Conservation (phyloP, 2,888 invertebrate genomes). For the Scaptomyza parva region DNA sequence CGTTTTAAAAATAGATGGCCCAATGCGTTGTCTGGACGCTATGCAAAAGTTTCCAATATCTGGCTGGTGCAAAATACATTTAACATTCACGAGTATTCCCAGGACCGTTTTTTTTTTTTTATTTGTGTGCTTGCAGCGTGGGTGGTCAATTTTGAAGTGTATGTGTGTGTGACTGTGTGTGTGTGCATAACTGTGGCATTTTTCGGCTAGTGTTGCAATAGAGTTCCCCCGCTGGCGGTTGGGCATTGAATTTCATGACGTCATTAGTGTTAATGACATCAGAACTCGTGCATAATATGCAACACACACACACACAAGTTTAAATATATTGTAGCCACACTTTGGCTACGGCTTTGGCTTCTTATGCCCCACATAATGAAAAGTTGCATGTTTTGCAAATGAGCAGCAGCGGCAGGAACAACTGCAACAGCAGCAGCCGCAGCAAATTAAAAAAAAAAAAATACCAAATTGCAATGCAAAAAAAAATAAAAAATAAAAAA, state of each 20-base stretch:
- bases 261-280: conserved; percentile 76
- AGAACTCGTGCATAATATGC: conserved; percentile 70
- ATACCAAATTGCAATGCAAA: conserved; percentile 17
- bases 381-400: conserved; percentile 72
- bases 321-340: conserved; percentile 67
- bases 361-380: conserved; percentile 66
- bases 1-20: conserved; percentile 48
- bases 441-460: conserved; percentile 10
- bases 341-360: conserved; percentile 40
- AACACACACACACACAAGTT: conserved; percentile 53
- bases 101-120: conserved; percentile 5
- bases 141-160: conserved; percentile 19
- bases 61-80: conserved; percentile 50
- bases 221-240: conserved; percentile 30
- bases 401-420: conserved; percentile 43
- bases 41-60: conserved; percentile 60
- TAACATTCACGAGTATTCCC: conserved; percentile 44
- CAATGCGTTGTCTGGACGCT: conserved; percentile 45
- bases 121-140: conserved; percentile 6
- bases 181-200: neutral
- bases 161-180: conserved; percentile 5
- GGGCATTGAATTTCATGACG: conserved; percentile 79
- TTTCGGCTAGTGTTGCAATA: conserved; percentile 14
- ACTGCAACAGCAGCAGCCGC: neutral
- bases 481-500: conserved; percentile 11